Base-by-base conservation (phyloP, 2,113 vertebrate genomes). In the Nothobranchius furzeri region DNA sequence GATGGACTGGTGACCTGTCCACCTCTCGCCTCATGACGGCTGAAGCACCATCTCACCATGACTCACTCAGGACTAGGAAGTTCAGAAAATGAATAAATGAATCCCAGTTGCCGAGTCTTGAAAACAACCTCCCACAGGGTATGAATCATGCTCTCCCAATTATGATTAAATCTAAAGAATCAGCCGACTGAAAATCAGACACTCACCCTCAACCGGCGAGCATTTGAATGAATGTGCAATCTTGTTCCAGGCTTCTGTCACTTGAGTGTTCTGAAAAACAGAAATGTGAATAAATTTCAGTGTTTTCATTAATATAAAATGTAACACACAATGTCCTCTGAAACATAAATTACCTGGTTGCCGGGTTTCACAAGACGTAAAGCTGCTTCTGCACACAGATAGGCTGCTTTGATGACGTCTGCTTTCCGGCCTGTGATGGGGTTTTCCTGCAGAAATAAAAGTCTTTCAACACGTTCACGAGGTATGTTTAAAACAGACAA, bases 161-260 rank as follows among this genome's bases (percentile, higher is more conserved):
- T 30, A 30, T 30, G 30, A 30, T 30, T 1, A 30, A 30, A 30
- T 30, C 30, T 30, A 30, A 30, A 30, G 30, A 30, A 30, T 3
- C 30, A 30, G 30, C 30, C 2, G 30, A 30, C 30, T 30, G 30
- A 30, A 30, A 30, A 30, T 30, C 30, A 68, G 12, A 36, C 24
- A 64, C 93, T 92, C 63, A 98, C 97, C 97, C 91, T 99, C 97
- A 0, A 99, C 96, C 15, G 97, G 93, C 0, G 94, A 92, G 91
- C 97, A 99, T 85, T 98, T 98, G 88, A 99, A 99, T 1, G 96
- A 96, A 79, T 97, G 94, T 11, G 96, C 94, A 8, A 99, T 98
- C 91, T 98, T 98, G 88, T 96, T 97, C 96, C 97, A 98, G 49
- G 96, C 95, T 66, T 98, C 96, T 40, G 97, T 98, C 90, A 98